These are phyloP conservation scores for Silurus asotus DNA, from an alignment of 2,113 vertebrate genomes.

Conservation along the genomic window DNA sequence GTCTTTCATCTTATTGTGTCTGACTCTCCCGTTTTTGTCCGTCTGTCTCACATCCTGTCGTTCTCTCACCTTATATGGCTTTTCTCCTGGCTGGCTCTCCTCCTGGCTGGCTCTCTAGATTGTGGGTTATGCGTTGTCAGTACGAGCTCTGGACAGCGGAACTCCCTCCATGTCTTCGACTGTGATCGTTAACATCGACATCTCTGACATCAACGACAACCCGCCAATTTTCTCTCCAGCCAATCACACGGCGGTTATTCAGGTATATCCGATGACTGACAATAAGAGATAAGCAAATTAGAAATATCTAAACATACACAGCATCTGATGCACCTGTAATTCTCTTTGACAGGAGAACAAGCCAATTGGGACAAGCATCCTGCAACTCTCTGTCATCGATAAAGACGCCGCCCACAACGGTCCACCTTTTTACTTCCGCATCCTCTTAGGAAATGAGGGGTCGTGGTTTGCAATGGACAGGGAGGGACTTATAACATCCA, in stretches of 20 bases:
- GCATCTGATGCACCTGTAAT: neutral
- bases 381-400: constrained; percentile 92
- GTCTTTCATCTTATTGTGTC: neutral
- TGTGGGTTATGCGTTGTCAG: constrained; percentile 84
- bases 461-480: constrained; percentile 85
- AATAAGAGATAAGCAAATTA: neutral
- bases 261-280: constrained; percentile 69
- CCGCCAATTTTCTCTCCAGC: constrained; percentile 86
- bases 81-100: neutral
- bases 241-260: constrained; percentile 92
- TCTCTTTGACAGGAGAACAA: constrained; percentile 86
- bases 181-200: constrained; percentile 86
- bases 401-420: constrained; percentile 94
- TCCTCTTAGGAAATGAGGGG: constrained; percentile 90
- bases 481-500: constrained; percentile 84
- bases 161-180: constrained; percentile 85
- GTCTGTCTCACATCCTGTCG: neutral
- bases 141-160: constrained; percentile 88
- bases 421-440: constrained; percentile 88
- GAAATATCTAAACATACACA: neutral
- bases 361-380: constrained; percentile 88
- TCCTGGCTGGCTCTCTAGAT: constrained; percentile 71
- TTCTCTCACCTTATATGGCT: neutral
- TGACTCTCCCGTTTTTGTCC: neutral
- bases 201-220: constrained; percentile 96